phyloP scores from a whole-genome alignment of 2,797 vertebrate species.

The Microhierax caerulescens region DNA sequence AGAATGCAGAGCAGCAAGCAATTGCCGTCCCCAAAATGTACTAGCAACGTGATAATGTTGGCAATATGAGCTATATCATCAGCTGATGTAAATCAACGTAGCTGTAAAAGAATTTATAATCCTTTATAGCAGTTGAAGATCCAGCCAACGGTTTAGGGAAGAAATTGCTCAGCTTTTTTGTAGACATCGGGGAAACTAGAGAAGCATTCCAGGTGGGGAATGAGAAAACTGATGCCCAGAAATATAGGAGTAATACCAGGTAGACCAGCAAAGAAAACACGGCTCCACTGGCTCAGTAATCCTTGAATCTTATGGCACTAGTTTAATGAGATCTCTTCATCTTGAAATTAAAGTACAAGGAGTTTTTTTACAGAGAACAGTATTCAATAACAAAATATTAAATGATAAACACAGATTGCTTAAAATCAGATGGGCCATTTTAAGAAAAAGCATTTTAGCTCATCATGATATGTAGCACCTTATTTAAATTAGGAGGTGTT shows the following conservation, averaged over 20 bases:
- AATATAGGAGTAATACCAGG: neutral
- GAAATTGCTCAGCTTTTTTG: neutral
- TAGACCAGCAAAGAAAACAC: constrained; percentile 43
- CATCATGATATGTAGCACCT: constrained; percentile 88
- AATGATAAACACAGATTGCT: constrained; percentile 87
- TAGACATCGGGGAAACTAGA: neutral
- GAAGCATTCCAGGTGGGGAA: neutral
- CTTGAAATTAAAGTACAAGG: constrained; percentile 82
- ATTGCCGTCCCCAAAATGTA: constrained; percentile 48
- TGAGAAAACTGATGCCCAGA: neutral
- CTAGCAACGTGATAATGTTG: constrained; percentile 66
- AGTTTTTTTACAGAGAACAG: constrained; percentile 72
- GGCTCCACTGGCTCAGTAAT: constrained; percentile 60
- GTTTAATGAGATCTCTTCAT: constrained; percentile 83
- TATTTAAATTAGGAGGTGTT: constrained; percentile 90
- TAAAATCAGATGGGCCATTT: constrained; percentile 87
- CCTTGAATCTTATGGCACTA: constrained; percentile 68
- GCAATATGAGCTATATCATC: constrained; percentile 70
- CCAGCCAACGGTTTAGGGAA: neutral
- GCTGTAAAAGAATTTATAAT: constrained; percentile 57
- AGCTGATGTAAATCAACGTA: constrained; percentile 63
- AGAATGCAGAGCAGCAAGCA: constrained; percentile 63
- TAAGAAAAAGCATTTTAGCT: constrained; percentile 87
- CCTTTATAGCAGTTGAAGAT: constrained; percentile 22
- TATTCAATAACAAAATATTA: constrained; percentile 87